Percentiles rank a stretch among this genome's conserved stretches.
Conservation (phyloP, 2,888 invertebrate species). For the Myopa tessellatipennis region DNA sequence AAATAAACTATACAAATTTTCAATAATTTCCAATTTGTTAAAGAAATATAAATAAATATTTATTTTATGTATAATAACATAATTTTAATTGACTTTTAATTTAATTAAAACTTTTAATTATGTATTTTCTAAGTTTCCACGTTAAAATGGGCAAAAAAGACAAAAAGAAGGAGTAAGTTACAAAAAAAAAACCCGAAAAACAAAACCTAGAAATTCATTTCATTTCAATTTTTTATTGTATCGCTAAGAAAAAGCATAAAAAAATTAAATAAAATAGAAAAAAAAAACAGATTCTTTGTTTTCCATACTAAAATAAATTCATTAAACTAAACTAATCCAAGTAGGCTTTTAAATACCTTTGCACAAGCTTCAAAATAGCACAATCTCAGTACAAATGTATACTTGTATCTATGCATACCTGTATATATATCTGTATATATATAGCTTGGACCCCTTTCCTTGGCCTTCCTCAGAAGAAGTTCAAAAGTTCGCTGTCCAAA, state of each 20-base stretch:
- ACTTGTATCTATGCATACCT: neutral
- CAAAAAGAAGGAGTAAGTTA: slow-evolving; percentile 64
- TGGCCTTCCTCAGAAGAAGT: no score
- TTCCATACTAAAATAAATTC: no score
- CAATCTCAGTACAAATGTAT: neutral
- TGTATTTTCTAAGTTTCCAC: slow-evolving; percentile 3
- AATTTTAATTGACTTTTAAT: neutral
- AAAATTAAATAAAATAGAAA: neutral
- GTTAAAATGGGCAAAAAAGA: slow-evolving; percentile 63
- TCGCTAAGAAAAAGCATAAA: neutral
- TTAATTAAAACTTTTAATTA: neutral
- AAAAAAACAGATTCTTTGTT: no score
- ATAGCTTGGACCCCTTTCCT: neutral
- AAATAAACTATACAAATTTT: no score
- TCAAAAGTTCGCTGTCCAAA: neutral
- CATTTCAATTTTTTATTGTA: neutral
- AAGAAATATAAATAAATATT: no score
- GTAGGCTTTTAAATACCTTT: neutral
- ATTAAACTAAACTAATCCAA: neutral
- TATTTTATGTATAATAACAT: no score
- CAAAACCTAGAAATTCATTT: neutral
- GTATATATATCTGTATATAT: neutral
- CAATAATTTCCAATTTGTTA: no score
- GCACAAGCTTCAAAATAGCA: neutral
- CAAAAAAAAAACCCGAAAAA: neutral